phyloP scores from a whole-genome alignment of 1,140 invertebrate species.

The Drosophila nasuta region DNA sequence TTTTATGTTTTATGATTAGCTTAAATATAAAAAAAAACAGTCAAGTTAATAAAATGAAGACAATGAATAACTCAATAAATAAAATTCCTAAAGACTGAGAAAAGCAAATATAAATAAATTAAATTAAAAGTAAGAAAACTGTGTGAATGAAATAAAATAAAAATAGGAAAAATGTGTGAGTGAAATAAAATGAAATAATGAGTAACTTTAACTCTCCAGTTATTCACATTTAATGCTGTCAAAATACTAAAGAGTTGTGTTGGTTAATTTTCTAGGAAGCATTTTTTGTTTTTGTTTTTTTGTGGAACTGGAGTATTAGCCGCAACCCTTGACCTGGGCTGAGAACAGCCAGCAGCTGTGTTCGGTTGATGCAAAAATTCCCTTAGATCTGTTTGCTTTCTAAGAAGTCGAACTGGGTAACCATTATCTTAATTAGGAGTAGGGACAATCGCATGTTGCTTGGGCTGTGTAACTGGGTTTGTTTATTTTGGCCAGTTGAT shows the following conservation, averaged over 20 bases:
- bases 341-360: not conserved
- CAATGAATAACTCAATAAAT: not conserved
- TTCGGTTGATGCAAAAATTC: not conserved
- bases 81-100: not conserved
- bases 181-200: not conserved
- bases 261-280: not conserved
- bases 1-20: not conserved
- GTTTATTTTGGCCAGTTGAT: constrained; percentile 34
- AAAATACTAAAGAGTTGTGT: no score
- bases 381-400: not conserved
- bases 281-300: not conserved
- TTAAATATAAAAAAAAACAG: not conserved
- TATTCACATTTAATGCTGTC: no score
- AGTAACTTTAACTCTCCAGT: not conserved
- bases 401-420: not conserved
- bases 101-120: no score
- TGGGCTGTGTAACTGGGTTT: constrained; percentile 21
- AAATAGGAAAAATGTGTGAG: not conserved
- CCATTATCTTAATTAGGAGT: constrained; percentile 29
- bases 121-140: no score
- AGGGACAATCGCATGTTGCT: not conserved
- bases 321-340: not conserved
- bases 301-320: no score
- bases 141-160: no score
- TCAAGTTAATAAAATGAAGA: not conserved